Evolutionary conservation across 1,140 invertebrate species (phyloP).

Genomic region (silkworm (Bombyx mori)): ASM3026992v2 NC_085111.1:5782001-5782500

Average conservation of each 20-base stretch:
- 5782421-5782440: too few relatives aligned
- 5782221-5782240: constrained; percentile 62
- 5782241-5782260: constrained; percentile 52
- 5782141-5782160: constrained; percentile 72
- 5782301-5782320: constrained; percentile 16
- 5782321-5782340: too few relatives aligned
- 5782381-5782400: background rate
- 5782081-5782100: constrained; percentile 61
- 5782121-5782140: constrained; percentile 70
- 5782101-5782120: constrained; percentile 67
- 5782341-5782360: too few relatives aligned
- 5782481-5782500: too few relatives aligned
- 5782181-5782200: constrained; percentile 37
- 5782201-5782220: constrained; percentile 31
- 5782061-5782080: constrained; percentile 64
- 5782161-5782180: constrained; percentile 57
- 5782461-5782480: too few relatives aligned
- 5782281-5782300: constrained; percentile 37
- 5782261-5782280: constrained; percentile 56
- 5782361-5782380: too few relatives aligned
- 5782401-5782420: too few relatives aligned
- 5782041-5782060: constrained; percentile 72
- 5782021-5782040: constrained; percentile 65
- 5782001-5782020: constrained; percentile 60
- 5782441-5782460: too few relatives aligned